These are phyloP conservation scores for Drosophila repletoides DNA, from an alignment of 1,140 invertebrate genomes.

Conservation along the genomic window DNA sequence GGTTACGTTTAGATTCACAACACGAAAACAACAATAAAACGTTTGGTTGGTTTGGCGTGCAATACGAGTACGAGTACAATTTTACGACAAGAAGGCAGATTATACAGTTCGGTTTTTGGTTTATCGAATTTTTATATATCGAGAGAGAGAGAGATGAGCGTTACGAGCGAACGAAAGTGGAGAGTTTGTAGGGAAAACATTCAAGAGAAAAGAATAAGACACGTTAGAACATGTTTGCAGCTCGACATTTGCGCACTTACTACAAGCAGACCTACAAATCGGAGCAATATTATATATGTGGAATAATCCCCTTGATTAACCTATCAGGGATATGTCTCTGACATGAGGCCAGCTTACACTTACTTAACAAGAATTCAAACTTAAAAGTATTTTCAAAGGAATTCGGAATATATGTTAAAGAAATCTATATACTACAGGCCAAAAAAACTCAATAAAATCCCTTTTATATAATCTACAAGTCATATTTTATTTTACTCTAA, in stretches of 20 bases:
- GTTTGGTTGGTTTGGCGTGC: slow-evolving; percentile 48
- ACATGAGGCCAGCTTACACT: no score
- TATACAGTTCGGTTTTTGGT: no score
- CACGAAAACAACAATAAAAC: slow-evolving; percentile 51
- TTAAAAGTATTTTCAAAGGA: no score
- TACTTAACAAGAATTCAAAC: no score
- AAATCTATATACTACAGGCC: no score
- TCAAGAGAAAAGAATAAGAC: slow-evolving; percentile 62
- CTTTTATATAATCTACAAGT: no score
- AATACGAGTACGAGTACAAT: slow-evolving; percentile 41
- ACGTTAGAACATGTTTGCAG: slow-evolving; percentile 47
- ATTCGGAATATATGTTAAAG: no score
- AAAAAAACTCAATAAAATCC: no score
- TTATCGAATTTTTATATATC: slow-evolving; percentile 29
- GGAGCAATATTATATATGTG: not conserved
- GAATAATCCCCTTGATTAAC: not conserved
- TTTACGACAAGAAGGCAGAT: slow-evolving; percentile 61
- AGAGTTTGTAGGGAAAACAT: slow-evolving; percentile 51
- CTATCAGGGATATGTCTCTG: slow-evolving; percentile 18
- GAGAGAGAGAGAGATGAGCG: slow-evolving; percentile 47
- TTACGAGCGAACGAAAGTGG: slow-evolving; percentile 8
- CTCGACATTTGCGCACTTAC: not conserved
- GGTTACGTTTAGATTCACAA: slow-evolving; percentile 48
- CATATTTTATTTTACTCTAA: no score
- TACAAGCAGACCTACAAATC: not conserved